Evolutionary conservation across 2,797 vertebrate genomes (phyloP).

Genomic region (Galagoides demidoff): DNA sequence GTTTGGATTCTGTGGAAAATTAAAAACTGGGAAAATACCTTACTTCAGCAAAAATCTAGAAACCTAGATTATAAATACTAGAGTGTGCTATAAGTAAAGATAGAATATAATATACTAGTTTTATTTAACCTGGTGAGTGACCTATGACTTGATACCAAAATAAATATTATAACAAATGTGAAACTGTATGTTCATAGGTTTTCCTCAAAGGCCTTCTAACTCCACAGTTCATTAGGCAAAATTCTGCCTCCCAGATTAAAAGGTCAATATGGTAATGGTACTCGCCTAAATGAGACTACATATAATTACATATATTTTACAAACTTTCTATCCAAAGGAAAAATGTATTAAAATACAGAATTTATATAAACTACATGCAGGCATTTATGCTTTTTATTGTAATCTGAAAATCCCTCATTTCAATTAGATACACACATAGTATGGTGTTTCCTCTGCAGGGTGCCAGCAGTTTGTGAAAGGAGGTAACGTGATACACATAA

Average conservation of each 20-base stretch:
- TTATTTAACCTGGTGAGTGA: background rate
- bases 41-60: background rate
- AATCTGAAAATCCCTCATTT: background rate
- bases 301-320: background rate
- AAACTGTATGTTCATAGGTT: background rate
- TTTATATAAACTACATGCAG: background rate
- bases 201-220: background rate
- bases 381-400: background rate
- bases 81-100: background rate
- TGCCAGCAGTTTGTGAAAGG: background rate
- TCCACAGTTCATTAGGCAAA: background rate
- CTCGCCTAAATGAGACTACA: background rate
- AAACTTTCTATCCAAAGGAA: background rate
- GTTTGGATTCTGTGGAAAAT: background rate
- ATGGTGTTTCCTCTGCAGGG: background rate
- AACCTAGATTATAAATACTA: background rate
- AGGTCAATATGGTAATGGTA: background rate
- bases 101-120: background rate
- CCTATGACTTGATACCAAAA: background rate
- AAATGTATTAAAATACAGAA: background rate
- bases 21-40: background rate
- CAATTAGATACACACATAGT: too few species aligned
- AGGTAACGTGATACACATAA: background rate
- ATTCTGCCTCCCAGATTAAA: background rate
- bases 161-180: background rate